phyloP scores from a whole-genome alignment of 2,797 vertebrate genomes.

The Hafferia zeledoni region DNA sequence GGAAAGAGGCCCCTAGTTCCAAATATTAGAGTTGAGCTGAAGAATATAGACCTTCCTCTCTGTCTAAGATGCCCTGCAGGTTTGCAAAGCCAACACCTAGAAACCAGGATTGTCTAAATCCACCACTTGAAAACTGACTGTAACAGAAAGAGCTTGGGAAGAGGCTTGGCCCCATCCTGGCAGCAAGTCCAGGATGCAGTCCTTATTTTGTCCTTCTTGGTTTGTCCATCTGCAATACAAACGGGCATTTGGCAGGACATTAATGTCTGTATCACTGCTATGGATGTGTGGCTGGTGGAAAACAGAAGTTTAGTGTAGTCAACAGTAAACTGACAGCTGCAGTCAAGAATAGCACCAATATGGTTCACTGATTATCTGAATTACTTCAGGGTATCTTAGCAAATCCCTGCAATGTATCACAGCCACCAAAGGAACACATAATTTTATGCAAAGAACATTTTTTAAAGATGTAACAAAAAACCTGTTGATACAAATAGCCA shows the following conservation, averaged over 20 bases:
- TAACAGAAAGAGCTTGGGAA: not conserved
- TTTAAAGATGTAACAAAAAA: not conserved
- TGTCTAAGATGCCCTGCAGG: not conserved
- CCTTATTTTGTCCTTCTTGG: not conserved
- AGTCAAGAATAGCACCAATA: not conserved
- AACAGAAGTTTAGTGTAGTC: conserved; percentile 12
- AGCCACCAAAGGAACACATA: not conserved
- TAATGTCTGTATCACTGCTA: not conserved
- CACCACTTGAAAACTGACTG: not conserved
- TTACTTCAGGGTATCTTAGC: conserved; percentile 39
- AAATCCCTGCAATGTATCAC: conserved; percentile 10
- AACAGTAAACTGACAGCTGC: conserved; percentile 9
- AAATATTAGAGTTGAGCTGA: not conserved
- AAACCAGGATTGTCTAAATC: not conserved
- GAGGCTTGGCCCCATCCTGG: not conserved
- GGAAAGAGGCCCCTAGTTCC: not conserved
- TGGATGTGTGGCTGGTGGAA: not conserved
- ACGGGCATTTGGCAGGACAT: not conserved
- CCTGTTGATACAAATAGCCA: not conserved
- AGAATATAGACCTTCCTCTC: not conserved
- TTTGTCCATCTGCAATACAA: not conserved
- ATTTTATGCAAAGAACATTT: not conserved
- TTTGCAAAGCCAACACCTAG: not conserved
- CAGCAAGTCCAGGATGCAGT: not conserved
- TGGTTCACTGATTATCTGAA: conserved; percentile 26